These are phyloP conservation scores for Adelphocoris suturalis DNA, from an alignment of 2,888 invertebrate species.

Conservation along the genomic window DNA sequence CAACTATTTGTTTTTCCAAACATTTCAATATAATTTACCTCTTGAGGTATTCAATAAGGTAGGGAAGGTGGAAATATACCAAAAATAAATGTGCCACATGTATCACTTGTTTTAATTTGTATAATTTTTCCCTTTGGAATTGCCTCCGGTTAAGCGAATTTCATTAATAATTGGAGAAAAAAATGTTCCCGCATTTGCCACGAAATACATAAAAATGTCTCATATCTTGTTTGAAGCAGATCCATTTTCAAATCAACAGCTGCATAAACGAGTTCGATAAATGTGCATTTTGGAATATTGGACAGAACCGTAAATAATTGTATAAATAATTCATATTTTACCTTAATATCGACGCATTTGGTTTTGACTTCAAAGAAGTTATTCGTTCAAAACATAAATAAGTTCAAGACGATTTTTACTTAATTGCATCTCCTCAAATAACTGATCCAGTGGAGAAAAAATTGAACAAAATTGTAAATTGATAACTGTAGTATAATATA, in stretches of 20 bases:
- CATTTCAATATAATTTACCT: too few relatives aligned
- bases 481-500: constrained; percentile 53
- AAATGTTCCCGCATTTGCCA: constrained; percentile 66
- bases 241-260: constrained; percentile 31
- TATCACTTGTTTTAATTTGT: constrained; percentile 67
- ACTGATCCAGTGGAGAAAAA: constrained; percentile 40
- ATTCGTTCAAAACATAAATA: neutral
- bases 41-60: too few relatives aligned
- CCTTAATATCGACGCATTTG: neutral
- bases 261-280: constrained; percentile 32
- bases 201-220: constrained; percentile 37
- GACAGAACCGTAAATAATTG: constrained; percentile 21
- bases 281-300: constrained; percentile 20
- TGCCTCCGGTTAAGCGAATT: constrained; percentile 64
- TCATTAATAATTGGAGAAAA: constrained; percentile 53
- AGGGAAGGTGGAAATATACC: neutral
- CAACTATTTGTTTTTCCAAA: too few relatives aligned
- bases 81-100: constrained; percentile 61
- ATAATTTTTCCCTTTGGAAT: constrained; percentile 62
- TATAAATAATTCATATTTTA: constrained; percentile 3
- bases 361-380: neutral
- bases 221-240: constrained; percentile 52
- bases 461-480: constrained; percentile 52
- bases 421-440: neutral
- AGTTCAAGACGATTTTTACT: neutral